Percentiles rank a stretch among this genome's conserved stretches.
phyloP scores from a whole-genome alignment of 1,140 invertebrate species.

The Fragariocoptes setiger region DNA sequence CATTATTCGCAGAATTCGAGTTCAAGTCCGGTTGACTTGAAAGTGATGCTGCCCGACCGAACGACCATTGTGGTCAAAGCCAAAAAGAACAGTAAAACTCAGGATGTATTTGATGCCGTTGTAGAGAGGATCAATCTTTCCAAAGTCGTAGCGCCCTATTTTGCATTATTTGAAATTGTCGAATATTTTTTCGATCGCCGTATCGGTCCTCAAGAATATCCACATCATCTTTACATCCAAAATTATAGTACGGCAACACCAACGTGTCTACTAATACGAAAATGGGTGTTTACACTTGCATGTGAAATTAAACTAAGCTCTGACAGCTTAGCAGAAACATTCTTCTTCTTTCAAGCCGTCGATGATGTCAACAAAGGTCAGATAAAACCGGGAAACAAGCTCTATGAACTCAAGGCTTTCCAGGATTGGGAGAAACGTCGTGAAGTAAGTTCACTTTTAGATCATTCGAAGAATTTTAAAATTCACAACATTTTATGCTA shows the following conservation, averaged over 20 bases:
- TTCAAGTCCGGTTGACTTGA: slow-evolving; percentile 56
- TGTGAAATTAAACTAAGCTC: slow-evolving; percentile 33
- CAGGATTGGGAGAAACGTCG: slow-evolving; percentile 54
- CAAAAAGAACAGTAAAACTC: slow-evolving; percentile 57
- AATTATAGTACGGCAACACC: slow-evolving; percentile 95
- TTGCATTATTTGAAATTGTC: slow-evolving; percentile 91
- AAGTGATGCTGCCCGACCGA: slow-evolving; percentile 44
- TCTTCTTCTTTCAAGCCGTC: slow-evolving; percentile 53
- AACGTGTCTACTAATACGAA: slow-evolving; percentile 64
- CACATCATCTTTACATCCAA: slow-evolving; percentile 82
- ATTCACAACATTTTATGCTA: slow-evolving; percentile 3
- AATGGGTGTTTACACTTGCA: slow-evolving; percentile 62
- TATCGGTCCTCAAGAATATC: slow-evolving; percentile 45
- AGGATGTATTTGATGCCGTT: slow-evolving; percentile 63
- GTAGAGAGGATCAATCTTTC: slow-evolving; percentile 50
- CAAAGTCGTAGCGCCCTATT: slow-evolving; percentile 48
- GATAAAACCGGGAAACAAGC: slow-evolving; percentile 48
- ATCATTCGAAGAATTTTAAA: background rate
- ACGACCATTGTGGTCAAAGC: slow-evolving; percentile 67
- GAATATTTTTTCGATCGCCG: slow-evolving; percentile 87
- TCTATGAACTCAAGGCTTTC: slow-evolving; percentile 76
- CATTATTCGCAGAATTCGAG: slow-evolving; percentile 26
- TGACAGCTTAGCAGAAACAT: slow-evolving; percentile 28
- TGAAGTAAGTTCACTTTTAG: slow-evolving; percentile 24
- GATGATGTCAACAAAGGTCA: slow-evolving; percentile 79